Evolutionary conservation across 2,113 vertebrate species (phyloP).

Genomic region (Centropus unirufus): DNA sequence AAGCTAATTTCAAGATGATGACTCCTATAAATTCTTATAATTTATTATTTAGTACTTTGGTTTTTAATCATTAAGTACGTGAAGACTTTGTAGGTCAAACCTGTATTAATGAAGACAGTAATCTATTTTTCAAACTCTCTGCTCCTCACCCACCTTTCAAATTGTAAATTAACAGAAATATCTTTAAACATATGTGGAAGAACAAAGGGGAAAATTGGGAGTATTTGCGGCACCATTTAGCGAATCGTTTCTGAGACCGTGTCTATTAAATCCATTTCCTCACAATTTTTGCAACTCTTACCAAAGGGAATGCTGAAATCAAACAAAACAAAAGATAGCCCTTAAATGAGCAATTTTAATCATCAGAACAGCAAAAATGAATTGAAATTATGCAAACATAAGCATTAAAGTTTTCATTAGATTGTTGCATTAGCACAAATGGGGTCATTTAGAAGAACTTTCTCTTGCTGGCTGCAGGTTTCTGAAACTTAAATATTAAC

Average conservation of each 20-base stretch:
- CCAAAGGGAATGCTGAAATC: slow-evolving; percentile 58
- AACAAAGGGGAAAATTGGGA: slow-evolving; percentile 71
- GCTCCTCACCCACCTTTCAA: slow-evolving; percentile 83
- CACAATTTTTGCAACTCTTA: slow-evolving; percentile 40
- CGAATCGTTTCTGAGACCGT: slow-evolving; percentile 54
- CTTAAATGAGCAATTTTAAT: slow-evolving; percentile 61
- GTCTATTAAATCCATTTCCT: slow-evolving; percentile 68
- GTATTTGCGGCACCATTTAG: slow-evolving; percentile 52
- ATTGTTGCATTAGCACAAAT: slow-evolving; percentile 60
- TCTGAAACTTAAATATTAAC: slow-evolving; percentile 75
- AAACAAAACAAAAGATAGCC: slow-evolving; percentile 50
- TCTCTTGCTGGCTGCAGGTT: slow-evolving; percentile 52
- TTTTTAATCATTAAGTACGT: slow-evolving; percentile 88
- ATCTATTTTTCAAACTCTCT: slow-evolving; percentile 86
- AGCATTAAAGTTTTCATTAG: slow-evolving; percentile 65
- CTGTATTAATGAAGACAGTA: slow-evolving; percentile 87
- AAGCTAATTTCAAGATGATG: slow-evolving; percentile 90
- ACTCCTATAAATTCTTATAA: slow-evolving; percentile 90
- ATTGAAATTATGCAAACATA: slow-evolving; percentile 67
- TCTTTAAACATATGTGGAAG: slow-evolving; percentile 84
- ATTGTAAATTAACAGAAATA: slow-evolving; percentile 85
- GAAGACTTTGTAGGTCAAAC: slow-evolving; percentile 91
- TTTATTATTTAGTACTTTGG: slow-evolving; percentile 91
- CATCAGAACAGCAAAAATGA: slow-evolving; percentile 55
- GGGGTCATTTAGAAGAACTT: slow-evolving; percentile 62